Evolutionary conservation across 2,113 vertebrate species (phyloP), one percentile per base, ranked within the genome.

Genomic region (Macquaria ambigua): DNA sequence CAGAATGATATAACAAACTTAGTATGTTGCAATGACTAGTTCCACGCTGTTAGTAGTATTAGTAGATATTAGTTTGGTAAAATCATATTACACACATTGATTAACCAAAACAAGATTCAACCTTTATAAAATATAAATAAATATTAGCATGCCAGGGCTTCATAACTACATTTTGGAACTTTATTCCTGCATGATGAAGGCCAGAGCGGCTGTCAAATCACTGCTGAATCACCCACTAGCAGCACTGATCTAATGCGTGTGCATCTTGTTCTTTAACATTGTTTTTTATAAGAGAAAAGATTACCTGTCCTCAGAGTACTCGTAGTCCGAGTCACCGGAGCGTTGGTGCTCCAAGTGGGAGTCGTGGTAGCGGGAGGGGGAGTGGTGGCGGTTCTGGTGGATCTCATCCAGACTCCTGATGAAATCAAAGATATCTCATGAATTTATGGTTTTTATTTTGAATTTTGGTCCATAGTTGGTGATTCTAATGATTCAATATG

Each of bases 271-370:
- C 3, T 81, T 41, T 10, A 59, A 61, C 23, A 59, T 23, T 8
- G 8, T 50, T 50, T 50, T 50, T 50, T 16, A 50, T 15, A 50
- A 16, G 48, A 6, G 5, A 18, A 18, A 50, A 14, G 81, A 92
- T 93, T 98, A 99, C 98, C 98, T 99, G 97, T 99, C 98, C 96
- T 98, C 98, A 81, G 98, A 98, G 92, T 98, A 99, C 93, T 98
- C 98, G 88, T 96, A 98, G 93, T 99, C 98, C 67, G 96, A 95
- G 70, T 99, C 97, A 90, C 96, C 97, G 71, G 97, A 96, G 80
- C 97, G 97, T 83, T 94, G 94, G 81, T 97, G 95, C 94, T 96
- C 96, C 95, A 96, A 94, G 90, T 96, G 97, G 94, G 97, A 92
- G 95, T 98, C 97, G 64, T 97, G 97, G 96, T 98, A 97, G 93